A percentile compares a stretch with the other conserved stretches of the same genome.
Conservation (phyloP, 2,113 vertebrate species). For the Aspiorhynchus laticeps region DNA sequence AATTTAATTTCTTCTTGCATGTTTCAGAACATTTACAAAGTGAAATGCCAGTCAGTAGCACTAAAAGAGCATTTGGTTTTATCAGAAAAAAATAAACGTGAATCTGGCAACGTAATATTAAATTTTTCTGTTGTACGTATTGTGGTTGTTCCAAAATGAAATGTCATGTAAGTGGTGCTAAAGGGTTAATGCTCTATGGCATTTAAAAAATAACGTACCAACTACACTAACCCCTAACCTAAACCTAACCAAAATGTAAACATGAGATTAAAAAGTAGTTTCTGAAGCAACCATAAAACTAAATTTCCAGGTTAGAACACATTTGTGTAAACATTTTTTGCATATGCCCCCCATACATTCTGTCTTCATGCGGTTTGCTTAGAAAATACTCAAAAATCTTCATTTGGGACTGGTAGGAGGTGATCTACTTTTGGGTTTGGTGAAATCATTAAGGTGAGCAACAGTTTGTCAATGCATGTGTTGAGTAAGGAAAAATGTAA, state of each 20-base stretch:
- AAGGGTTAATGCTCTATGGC: not conserved
- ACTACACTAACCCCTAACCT: not conserved
- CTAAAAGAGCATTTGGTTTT: too few relatives aligned
- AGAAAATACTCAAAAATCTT: not conserved
- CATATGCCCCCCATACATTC: not conserved
- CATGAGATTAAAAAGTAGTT: not conserved
- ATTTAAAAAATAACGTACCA: not conserved
- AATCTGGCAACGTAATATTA: too few relatives aligned
- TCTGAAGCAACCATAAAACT: not conserved
- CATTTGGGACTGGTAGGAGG: not conserved
- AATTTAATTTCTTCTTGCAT: not conserved
- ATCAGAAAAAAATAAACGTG: too few relatives aligned
- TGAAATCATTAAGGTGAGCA: not conserved
- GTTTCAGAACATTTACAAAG: not conserved
- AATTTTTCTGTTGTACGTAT: too few relatives aligned
- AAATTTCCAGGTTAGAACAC: not conserved
- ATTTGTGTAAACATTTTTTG: conserved; percentile 34
- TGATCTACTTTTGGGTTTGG: not conserved
- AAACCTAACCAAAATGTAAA: not conserved
- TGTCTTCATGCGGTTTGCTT: conserved; percentile 1
- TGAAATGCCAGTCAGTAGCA: not conserved
- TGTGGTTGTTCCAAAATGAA: too few relatives aligned
- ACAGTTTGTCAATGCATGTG: not conserved
- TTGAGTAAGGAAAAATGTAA: not conserved
- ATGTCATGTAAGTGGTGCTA: too few relatives aligned